A percentile compares a stretch with the other conserved stretches of the same genome.
Evolutionary conservation across 1,140 invertebrate species (phyloP).

Genomic region (Berghia stephanieae): DNA sequence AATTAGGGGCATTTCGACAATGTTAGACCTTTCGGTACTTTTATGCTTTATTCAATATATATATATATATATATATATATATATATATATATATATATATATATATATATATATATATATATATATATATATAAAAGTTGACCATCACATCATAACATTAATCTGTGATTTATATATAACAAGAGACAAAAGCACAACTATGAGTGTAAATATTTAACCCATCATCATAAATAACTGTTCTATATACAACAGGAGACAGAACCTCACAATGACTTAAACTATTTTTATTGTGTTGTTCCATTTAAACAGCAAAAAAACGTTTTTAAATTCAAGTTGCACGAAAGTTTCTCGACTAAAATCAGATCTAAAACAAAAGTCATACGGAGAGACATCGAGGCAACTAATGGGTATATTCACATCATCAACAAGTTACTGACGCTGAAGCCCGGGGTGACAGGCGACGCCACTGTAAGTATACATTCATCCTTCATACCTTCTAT

Average conservation of each 20-base stretch:
- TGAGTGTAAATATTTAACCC: too few relatives aligned
- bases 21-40: not conserved
- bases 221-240: too few relatives aligned
- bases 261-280: too few relatives aligned
- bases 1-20: not conserved
- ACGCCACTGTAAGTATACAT: too few relatives aligned
- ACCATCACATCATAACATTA: not conserved
- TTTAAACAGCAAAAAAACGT: slow-evolving; percentile 26
- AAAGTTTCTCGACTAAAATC: too few relatives aligned
- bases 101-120: too few relatives aligned
- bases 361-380: slow-evolving; percentile 46
- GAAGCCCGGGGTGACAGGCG: slow-evolving; percentile 43
- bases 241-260: too few relatives aligned
- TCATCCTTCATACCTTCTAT: too few relatives aligned
- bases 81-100: not conserved
- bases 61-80: not conserved
- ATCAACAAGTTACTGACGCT: slow-evolving; percentile 52
- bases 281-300: not conserved
- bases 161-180: not conserved
- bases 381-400: slow-evolving; percentile 48
- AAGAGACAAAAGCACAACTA: not conserved
- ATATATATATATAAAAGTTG: too few relatives aligned
- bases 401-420: slow-evolving; percentile 63
- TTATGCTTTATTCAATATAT: too few relatives aligned
- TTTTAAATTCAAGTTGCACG: slow-evolving; percentile 43